Evolutionary conservation across 2,113 vertebrate species (phyloP).

Genomic region (Anguilla japonica): DNA sequence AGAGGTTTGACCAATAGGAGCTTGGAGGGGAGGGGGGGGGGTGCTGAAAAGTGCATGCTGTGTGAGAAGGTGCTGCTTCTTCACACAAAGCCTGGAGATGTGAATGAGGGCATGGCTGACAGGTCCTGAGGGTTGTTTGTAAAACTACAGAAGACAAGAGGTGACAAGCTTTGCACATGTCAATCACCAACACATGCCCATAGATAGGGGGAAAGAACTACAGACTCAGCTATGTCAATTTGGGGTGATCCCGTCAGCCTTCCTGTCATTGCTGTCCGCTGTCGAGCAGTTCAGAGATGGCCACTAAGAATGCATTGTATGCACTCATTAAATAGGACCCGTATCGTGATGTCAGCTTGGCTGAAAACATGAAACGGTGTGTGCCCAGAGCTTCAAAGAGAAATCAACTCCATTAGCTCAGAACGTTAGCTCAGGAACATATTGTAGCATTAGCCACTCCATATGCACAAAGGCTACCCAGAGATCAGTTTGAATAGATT

Average conservation of each 20-base stretch:
- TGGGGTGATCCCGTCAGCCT: slow-evolving; percentile 1
- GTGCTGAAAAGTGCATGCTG: too few species aligned
- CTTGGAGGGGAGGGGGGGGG: too few species aligned
- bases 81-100: too few species aligned
- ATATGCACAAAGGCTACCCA: not conserved
- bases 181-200: not conserved
- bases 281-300: too few species aligned
- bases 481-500: not conserved
- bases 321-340: too few species aligned
- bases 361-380: not conserved
- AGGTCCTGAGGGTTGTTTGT: too few species aligned
- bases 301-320: too few species aligned
- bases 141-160: not conserved
- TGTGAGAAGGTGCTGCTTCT: too few species aligned
- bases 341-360: slow-evolving; percentile 40
- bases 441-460: not conserved
- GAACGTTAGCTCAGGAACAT: not conserved
- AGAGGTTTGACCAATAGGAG: not conserved
- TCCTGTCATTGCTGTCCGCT: not conserved
- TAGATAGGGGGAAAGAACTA: too few species aligned
- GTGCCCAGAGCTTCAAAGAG: not conserved
- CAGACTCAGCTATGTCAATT: too few species aligned
- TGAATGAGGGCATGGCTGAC: too few species aligned
- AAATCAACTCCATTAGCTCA: not conserved
- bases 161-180: not conserved